Percentiles rank a stretch among this genome's conserved stretches.
Evolutionary conservation across 2,113 vertebrate species (phyloP).

Genomic region (Leucopsar rothschildi): DNA sequence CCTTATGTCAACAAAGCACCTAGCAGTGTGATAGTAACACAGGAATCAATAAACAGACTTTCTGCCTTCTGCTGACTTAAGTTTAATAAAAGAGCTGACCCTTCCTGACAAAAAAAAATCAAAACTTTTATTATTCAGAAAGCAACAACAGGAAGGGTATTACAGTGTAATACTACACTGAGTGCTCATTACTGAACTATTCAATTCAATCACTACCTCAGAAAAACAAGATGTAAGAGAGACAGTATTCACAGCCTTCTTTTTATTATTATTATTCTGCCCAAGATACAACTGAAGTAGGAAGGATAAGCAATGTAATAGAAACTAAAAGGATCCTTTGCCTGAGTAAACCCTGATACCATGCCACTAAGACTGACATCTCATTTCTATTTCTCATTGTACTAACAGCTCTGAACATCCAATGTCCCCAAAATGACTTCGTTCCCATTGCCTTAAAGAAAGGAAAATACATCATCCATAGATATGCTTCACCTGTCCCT

Average conservation of each 20-base stretch:
- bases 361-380: neutral
- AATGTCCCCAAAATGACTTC: neutral
- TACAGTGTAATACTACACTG: neutral
- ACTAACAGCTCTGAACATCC: neutral
- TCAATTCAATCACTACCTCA: neutral
- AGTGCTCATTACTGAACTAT: neutral
- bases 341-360: neutral
- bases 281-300: neutral
- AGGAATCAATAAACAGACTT: neutral
- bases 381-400: neutral
- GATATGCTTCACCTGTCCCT: neutral
- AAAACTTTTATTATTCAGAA: constrained; percentile 36
- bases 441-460: neutral
- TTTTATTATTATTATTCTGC: neutral
- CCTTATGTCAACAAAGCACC: neutral
- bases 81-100: constrained; percentile 43
- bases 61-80: constrained; percentile 27
- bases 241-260: neutral
- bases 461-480: neutral
- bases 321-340: neutral
- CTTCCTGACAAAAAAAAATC: neutral
- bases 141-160: neutral
- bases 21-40: neutral
- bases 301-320: neutral
- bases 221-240: neutral